Percentiles rank a stretch among this genome's conserved stretches.
Evolutionary conservation across 2,113 vertebrate genomes (phyloP).

Genomic region (Eclectus roratus): DNA sequence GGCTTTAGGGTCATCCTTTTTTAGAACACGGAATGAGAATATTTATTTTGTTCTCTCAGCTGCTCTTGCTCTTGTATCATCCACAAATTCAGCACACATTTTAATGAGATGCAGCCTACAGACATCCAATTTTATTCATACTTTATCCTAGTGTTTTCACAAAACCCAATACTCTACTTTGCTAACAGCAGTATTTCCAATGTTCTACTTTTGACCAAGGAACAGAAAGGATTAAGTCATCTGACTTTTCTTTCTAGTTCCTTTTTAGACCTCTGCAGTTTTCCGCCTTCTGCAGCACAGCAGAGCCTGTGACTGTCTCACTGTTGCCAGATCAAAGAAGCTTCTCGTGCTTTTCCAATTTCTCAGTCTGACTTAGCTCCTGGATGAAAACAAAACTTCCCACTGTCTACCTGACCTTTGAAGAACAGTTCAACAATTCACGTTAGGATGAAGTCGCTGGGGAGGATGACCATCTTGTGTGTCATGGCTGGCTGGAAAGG

Average conservation of each 20-base stretch:
- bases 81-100: background rate
- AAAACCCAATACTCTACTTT: background rate
- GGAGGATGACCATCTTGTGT: background rate
- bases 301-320: background rate
- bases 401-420: background rate
- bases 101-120: background rate
- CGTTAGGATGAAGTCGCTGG: background rate
- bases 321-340: background rate
- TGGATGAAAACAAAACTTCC: background rate
- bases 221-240: background rate
- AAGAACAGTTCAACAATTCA: background rate
- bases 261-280: background rate
- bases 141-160: background rate
- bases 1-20: background rate
- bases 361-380: background rate
- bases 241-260: background rate
- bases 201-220: background rate
- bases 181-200: background rate
- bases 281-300: background rate
- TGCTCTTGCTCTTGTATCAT: background rate
- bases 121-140: background rate
- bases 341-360: background rate
- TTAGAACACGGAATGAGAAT: background rate
- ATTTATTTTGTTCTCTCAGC: background rate
- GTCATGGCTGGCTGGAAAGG: rapidly evolving